These are phyloP conservation scores for Sardinella longiceps DNA, from an alignment of 2,797 vertebrate species.

Conservation along the genomic window DNA sequence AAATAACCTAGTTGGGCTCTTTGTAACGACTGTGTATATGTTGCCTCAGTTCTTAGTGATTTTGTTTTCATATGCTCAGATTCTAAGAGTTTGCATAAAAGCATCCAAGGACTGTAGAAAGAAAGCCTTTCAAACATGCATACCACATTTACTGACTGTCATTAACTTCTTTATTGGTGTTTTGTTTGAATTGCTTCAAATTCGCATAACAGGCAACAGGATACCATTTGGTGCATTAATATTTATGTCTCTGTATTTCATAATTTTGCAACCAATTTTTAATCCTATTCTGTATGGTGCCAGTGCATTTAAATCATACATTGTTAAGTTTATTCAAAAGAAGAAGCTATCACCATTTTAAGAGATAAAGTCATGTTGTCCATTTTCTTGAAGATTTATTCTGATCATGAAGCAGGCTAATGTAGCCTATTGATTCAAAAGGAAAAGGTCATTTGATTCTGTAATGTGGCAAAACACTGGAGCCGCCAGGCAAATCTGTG, in stretches of 20 bases:
- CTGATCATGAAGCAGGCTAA: no score
- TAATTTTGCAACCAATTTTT: conserved; percentile 54
- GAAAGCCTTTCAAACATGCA: conserved; percentile 56
- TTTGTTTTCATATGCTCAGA: conserved; percentile 52
- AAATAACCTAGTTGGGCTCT: conserved; percentile 45
- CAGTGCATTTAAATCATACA: no score
- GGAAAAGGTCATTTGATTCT: no score
- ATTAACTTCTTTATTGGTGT: conserved; percentile 47
- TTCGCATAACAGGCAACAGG: conserved; percentile 41
- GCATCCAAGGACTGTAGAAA: conserved; percentile 42
- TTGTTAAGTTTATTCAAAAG: no score
- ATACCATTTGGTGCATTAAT: conserved; percentile 34
- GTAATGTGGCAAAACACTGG: no score
- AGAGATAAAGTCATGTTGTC: no score
- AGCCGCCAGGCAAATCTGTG: no score
- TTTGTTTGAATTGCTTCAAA: conserved; percentile 52
- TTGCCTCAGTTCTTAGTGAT: conserved; percentile 49
- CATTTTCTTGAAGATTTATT: no score
- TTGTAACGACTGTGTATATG: not conserved
- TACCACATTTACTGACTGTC: conserved; percentile 50
- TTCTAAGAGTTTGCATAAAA: conserved; percentile 48
- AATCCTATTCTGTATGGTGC: conserved; percentile 59
- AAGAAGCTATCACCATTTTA: no score
- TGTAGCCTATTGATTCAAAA: no score
- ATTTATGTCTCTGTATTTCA: conserved; percentile 55